Conservation (phyloP, 2,888 invertebrate species). For the Maniola hyperantus region DNA sequence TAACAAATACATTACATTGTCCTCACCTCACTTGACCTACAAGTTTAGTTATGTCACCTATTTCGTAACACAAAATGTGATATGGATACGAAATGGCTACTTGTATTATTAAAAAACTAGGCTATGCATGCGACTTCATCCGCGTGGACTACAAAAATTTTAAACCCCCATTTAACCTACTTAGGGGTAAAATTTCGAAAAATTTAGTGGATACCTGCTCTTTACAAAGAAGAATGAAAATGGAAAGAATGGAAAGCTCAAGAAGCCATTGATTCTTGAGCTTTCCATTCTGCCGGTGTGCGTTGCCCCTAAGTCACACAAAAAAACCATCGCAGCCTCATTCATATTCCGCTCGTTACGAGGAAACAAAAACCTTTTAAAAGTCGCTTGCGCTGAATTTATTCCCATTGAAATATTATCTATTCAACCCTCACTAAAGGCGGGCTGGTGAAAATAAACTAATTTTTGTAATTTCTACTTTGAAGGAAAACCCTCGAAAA, state of each 20-base stretch:
- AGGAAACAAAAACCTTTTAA: conserved; percentile 29
- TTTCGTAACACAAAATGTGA: conserved; percentile 17
- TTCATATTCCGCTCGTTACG: conserved; percentile 20
- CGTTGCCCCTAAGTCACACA: background rate
- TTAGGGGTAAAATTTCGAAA: no score
- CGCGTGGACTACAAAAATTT: no score
- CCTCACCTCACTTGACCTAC: conserved; percentile 26
- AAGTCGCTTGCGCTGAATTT: conserved; percentile 13
- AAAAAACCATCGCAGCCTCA: conserved; percentile 1
- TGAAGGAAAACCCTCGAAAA: background rate
- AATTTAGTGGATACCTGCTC: no score
- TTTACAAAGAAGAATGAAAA: no score
- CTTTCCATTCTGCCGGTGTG: no score
- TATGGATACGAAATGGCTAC: background rate
- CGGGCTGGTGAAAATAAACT: conserved; percentile 10
- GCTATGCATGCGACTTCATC: no score
- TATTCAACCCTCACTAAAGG: conserved; percentile 18
- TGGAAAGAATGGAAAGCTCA: no score
- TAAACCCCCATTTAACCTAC: no score
- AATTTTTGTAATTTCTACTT: conserved; percentile 2
- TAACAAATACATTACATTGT: conserved; percentile 15
- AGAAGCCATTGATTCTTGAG: no score
- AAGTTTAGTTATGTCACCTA: conserved; percentile 15
- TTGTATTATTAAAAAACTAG: background rate
- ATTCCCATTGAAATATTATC: conserved; percentile 20